These are phyloP conservation scores for Cosmia trapezina DNA, from an alignment of 2,888 invertebrate species.

Conservation along the genomic window DNA sequence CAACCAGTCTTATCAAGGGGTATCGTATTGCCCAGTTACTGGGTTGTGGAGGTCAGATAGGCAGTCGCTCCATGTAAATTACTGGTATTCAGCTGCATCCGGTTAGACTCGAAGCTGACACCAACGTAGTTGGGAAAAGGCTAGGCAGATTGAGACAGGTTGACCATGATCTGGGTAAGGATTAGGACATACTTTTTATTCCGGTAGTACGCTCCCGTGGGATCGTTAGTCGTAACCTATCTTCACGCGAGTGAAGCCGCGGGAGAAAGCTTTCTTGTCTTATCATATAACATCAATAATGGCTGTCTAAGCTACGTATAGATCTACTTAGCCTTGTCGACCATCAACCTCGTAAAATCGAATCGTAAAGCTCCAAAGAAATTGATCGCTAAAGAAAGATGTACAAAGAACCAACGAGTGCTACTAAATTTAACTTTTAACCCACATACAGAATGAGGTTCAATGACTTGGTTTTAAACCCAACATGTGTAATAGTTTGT, in stretches of 20 bases:
- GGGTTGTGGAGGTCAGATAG: too few relatives aligned
- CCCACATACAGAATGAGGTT: conserved; percentile 64
- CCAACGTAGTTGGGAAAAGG: too few relatives aligned
- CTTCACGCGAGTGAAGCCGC: neutral
- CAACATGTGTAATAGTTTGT: conserved; percentile 29
- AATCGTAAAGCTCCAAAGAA: conserved; percentile 40
- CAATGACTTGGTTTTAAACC: conserved; percentile 59
- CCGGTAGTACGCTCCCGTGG: too few relatives aligned
- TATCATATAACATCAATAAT: neutral
- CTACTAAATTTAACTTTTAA: conserved; percentile 69
- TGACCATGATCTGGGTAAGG: too few relatives aligned
- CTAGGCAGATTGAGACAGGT: too few relatives aligned
- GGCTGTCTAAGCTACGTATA: neutral
- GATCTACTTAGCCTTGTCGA: conserved; percentile 18
- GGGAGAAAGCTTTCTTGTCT: neutral
- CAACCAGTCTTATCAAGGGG: too few relatives aligned
- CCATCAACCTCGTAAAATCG: conserved; percentile 40
- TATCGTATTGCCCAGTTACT: too few relatives aligned
- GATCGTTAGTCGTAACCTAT: neutral
- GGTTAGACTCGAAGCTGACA: too few relatives aligned
- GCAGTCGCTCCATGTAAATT: too few relatives aligned
- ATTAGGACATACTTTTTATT: neutral
- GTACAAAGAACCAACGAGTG: conserved; percentile 59
- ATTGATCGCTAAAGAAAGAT: conserved; percentile 48
- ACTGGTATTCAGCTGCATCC: too few relatives aligned